These are phyloP conservation scores for Melieria picta DNA, from an alignment of 2,888 invertebrate species.

Conservation along the genomic window DNA sequence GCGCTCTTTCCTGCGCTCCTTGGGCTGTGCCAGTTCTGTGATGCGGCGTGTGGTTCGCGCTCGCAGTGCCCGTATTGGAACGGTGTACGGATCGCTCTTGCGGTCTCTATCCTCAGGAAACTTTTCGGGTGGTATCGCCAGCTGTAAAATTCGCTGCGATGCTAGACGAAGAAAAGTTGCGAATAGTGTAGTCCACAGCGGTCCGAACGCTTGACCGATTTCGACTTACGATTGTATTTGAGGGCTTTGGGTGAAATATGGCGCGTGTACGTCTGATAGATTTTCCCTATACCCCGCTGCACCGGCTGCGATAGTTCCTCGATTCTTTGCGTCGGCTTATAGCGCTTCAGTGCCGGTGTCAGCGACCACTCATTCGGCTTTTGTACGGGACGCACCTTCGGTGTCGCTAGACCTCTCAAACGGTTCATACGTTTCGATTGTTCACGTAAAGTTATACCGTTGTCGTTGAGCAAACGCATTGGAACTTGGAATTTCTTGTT, in stretches of 20 bases:
- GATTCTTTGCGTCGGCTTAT: slow-evolving; percentile 17
- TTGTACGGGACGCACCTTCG: slow-evolving; percentile 10
- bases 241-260: background rate
- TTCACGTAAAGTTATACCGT: background rate
- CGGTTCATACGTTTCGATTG: background rate
- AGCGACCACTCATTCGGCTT: slow-evolving; percentile 19
- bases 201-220: too few relatives aligned
- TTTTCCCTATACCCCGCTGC: slow-evolving; percentile 12
- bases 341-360: slow-evolving; percentile 18
- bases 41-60: slow-evolving; percentile 16
- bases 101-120: background rate
- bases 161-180: background rate
- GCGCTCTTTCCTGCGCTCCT: background rate
- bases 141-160: slow-evolving; percentile 21
- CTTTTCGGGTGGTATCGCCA: slow-evolving; percentile 16
- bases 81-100: slow-evolving; percentile 15
- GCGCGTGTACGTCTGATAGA: background rate
- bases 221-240: slow-evolving; percentile 14
- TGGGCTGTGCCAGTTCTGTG: slow-evolving; percentile 20
- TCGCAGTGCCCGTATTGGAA: slow-evolving; percentile 11
- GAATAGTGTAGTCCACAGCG: background rate
- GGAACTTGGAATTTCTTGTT: too few relatives aligned
- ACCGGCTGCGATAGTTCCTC: slow-evolving; percentile 15
- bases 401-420: slow-evolving; percentile 9
- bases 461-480: too few relatives aligned